Evolutionary conservation across 2,113 vertebrate species (phyloP).

Genomic region (Elachura formosa): DNA sequence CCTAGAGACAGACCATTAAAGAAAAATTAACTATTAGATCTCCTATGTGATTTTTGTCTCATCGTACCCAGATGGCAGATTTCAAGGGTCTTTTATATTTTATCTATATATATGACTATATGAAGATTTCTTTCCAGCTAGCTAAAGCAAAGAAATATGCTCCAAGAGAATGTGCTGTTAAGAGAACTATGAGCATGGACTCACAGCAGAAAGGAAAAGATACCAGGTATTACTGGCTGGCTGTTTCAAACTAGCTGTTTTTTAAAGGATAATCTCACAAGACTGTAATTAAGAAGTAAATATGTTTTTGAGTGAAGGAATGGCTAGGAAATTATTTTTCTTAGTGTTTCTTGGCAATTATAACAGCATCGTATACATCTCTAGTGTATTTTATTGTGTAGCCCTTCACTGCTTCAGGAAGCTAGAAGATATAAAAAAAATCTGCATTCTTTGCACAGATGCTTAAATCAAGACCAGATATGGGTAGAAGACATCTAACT

Average conservation of each 20-base stretch:
- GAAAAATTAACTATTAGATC: constrained; percentile 4
- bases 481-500: neutral
- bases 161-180: neutral
- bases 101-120: neutral
- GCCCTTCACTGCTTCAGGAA: neutral
- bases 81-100: neutral
- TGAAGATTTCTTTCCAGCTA: neutral
- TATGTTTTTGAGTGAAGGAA: neutral
- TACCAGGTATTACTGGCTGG: neutral
- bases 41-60: neutral
- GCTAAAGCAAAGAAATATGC: neutral
- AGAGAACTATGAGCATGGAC: neutral
- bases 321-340: neutral
- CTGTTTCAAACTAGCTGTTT: neutral
- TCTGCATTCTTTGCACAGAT: neutral
- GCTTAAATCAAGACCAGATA: neutral
- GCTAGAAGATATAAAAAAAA: neutral
- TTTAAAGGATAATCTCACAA: neutral
- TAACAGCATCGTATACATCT: neutral
- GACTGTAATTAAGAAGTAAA: neutral
- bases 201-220: neutral
- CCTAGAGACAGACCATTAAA: neutral
- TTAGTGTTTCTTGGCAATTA: neutral
- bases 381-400: neutral
- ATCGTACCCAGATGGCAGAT: neutral